A percentile compares a stretch with the other conserved stretches of the same genome.
phyloP scores from a whole-genome alignment of 2,888 invertebrate genomes.

The Apamea sordens region DNA sequence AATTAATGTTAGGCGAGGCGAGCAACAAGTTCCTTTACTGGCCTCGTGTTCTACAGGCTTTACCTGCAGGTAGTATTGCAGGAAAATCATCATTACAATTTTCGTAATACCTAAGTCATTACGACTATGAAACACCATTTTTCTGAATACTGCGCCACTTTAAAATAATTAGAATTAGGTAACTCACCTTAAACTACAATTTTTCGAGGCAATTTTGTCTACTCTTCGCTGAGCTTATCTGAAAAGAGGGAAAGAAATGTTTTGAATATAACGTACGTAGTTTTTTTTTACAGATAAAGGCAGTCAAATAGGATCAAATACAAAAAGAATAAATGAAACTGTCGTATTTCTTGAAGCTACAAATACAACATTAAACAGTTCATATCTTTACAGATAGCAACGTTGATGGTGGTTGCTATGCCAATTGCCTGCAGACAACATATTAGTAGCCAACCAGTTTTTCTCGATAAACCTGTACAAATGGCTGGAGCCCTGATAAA shows the following conservation, averaged over 20 bases:
- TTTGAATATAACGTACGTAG: background rate
- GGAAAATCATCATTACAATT: constrained; percentile 40
- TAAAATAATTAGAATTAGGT: constrained; percentile 1
- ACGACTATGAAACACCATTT: constrained; percentile 15
- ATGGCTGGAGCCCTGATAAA: constrained; percentile 13
- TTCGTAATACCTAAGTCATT: constrained; percentile 10
- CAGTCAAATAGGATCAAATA: background rate
- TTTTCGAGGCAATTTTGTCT: constrained; percentile 67
- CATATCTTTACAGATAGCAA: constrained; percentile 19
- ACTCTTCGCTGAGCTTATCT: constrained; percentile 65
- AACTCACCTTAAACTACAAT: constrained; percentile 66
- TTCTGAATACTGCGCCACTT: background rate
- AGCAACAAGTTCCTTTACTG: constrained; percentile 28
- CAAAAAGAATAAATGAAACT: background rate
- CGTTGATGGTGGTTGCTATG: constrained; percentile 37
- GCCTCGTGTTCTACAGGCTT: constrained; percentile 20
- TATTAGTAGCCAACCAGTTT: constrained; percentile 46
- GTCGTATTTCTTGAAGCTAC: constrained; percentile 7
- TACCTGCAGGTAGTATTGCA: constrained; percentile 7
- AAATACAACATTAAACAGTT: background rate
- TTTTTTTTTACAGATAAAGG: background rate
- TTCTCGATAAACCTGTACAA: constrained; percentile 32
- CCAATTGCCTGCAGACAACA: constrained; percentile 17
- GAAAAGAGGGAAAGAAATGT: constrained; percentile 57
- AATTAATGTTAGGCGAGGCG: constrained; percentile 6